These are phyloP conservation scores for Apis laboriosa DNA, from an alignment of 1,140 invertebrate genomes.

Conservation along the genomic window DNA sequence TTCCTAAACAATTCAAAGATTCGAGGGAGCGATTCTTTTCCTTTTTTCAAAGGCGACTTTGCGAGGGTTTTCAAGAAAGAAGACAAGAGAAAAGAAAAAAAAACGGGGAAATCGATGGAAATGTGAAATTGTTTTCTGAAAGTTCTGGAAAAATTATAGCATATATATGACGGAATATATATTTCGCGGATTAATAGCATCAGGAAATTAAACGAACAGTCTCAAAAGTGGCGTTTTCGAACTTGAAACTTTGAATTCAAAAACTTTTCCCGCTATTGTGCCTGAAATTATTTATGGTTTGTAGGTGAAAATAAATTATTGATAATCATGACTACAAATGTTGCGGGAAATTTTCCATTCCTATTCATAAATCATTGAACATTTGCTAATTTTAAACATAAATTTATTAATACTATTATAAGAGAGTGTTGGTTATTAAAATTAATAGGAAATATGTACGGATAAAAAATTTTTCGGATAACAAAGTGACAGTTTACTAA, in stretches of 20 bases:
- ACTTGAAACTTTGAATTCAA: slow-evolving; percentile 43
- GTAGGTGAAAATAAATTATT: slow-evolving; percentile 59
- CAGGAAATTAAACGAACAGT: slow-evolving; percentile 60
- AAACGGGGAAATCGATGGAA: slow-evolving; percentile 16
- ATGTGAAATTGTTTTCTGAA: slow-evolving; percentile 46
- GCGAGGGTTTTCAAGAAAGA: too few relatives aligned
- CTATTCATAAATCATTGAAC: too few relatives aligned
- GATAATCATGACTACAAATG: slow-evolving; percentile 32
- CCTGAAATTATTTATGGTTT: slow-evolving; percentile 51
- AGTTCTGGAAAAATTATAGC: slow-evolving; percentile 20
- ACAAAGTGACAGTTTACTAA: too few relatives aligned
- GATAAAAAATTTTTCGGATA: too few relatives aligned
- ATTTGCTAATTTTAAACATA: too few relatives aligned
- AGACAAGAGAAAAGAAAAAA: too few relatives aligned
- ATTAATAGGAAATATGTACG: too few relatives aligned
- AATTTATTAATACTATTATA: too few relatives aligned
- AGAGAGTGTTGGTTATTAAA: too few relatives aligned
- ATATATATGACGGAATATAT: neutral
- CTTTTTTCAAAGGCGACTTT: too few relatives aligned
- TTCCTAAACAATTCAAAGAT: too few relatives aligned
- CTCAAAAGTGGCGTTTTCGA: slow-evolving; percentile 60
- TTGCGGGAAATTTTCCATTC: neutral
- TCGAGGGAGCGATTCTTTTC: too few relatives aligned
- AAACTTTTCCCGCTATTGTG: slow-evolving; percentile 45
- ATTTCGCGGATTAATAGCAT: slow-evolving; percentile 45